Base-by-base conservation (phyloP, 2,113 vertebrate species). In the Salvelinus namaycush region DNA sequence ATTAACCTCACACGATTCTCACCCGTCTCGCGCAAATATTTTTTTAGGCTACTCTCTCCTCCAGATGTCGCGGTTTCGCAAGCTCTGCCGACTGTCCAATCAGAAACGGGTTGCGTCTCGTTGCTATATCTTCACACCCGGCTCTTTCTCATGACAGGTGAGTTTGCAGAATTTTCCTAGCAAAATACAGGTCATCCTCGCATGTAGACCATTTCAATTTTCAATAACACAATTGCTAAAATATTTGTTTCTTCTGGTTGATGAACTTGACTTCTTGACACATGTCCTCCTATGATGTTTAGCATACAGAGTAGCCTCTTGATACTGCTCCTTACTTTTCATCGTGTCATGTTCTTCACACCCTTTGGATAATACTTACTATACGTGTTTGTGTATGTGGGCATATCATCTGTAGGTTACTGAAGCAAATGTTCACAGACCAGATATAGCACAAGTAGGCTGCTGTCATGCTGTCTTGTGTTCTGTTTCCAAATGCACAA, bases 11-110 rank as follows among this genome's bases (percentile, higher is more conserved):
- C 0, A 12, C 9, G 39, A 44, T 44, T 12, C 39, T 44, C 59
- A 9, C 8, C 31, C 48, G 49, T 78, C 80, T 84, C 87, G 85
- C 84, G 88, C 85, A 86, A 81, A 59, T 87, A 71, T 64, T 75
- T 44, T 44, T 79, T 60, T 76, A 84, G 79, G 2, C 9, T 20
- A 20, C 54, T 44, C 51, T 57, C 57, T n/a, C 54, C 71, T 34
- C 27, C 27, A 60, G 26, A 2, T 5, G 79, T 81, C 86, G 81
- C 76, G 16, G 83, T 78, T 83, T 70, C 9, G 49, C 83, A 84
- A 80, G 76, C 70, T 66, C 27, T n/a, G 0, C 26, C 20, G 60
- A 57, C 89, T 87, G 89, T 59, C 91, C 89, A 91, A 90, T 91
- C 86, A 89, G n/a, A 31, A 70, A 22, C 22, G 2, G n/a, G 31